Percentiles rank a stretch among this genome's conserved stretches.
phyloP scores from a whole-genome alignment of 1,140 invertebrate genomes.

The Thaumetopoea pityocampa region DNA sequence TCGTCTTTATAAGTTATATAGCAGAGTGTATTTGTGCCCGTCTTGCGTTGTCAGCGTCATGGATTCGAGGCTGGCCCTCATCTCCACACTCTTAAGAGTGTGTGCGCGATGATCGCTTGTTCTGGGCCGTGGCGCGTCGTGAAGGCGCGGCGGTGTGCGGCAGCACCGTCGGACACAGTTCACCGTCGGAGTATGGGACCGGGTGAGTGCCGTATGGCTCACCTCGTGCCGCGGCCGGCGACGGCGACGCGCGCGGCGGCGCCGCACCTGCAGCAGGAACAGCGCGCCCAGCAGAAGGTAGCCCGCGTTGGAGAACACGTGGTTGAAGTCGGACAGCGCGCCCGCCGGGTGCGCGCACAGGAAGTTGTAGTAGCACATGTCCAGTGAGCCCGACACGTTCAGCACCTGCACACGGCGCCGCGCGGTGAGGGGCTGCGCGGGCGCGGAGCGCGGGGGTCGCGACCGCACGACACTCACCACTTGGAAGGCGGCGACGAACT shows the following conservation, averaged over 20 bases:
- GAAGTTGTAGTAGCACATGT: slow-evolving; percentile 96
- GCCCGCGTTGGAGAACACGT: slow-evolving; percentile 92
- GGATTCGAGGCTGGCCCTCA: no score
- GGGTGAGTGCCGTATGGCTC: neutral
- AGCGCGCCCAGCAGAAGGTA: slow-evolving; percentile 88
- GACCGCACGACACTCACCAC: slow-evolving; percentile 67
- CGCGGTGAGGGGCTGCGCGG: no score
- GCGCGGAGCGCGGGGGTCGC: slow-evolving; percentile 24
- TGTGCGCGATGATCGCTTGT: no score
- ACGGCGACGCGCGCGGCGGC: slow-evolving; percentile 47
- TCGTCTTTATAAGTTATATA: no score
- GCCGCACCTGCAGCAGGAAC: slow-evolving; percentile 81
- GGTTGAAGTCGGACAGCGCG: slow-evolving; percentile 88
- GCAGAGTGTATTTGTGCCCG: no score
- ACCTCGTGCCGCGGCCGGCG: slow-evolving; percentile 43
- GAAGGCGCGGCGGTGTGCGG: neutral
- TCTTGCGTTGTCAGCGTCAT: no score
- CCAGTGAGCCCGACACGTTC: slow-evolving; percentile 88
- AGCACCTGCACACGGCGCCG: slow-evolving; percentile 77
- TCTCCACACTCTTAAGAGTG: no score
- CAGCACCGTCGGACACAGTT: no score
- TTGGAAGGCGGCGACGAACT: slow-evolving; percentile 91
- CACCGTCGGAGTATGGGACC: neutral
- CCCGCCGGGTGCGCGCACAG: slow-evolving; percentile 89
- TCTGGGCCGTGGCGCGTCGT: no score